Conservation (phyloP, 1,140 invertebrate species). For the Sitobion miscanthi region DNA sequence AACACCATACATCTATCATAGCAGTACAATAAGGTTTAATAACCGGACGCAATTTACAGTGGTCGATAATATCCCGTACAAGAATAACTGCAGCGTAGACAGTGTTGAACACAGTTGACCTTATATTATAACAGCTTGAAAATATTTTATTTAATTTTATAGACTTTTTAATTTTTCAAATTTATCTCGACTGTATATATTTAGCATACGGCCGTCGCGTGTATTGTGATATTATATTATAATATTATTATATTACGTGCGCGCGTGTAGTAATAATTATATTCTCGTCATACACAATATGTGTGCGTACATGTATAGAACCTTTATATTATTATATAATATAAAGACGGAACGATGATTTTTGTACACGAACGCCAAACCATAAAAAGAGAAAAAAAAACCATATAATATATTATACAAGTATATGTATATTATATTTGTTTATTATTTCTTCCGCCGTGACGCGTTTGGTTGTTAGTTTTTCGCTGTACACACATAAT, state of each 20-base stretch:
- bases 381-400: background rate
- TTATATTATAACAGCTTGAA: background rate
- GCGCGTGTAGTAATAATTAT: background rate
- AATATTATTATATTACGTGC: background rate
- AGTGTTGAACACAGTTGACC: background rate
- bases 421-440: background rate
- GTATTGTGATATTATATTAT: background rate
- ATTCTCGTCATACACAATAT: background rate
- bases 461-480: background rate
- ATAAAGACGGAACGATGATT: background rate
- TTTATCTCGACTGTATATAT: background rate
- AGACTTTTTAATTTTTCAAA: background rate
- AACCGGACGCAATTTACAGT: background rate
- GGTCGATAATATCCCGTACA: background rate
- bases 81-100: background rate
- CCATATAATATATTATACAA: slow-evolving; percentile 9
- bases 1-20: background rate
- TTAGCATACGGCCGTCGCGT: background rate
- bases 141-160: background rate
- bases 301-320: background rate
- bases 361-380: background rate
- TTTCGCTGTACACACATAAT: background rate
- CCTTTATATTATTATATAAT: background rate
- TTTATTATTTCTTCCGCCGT: background rate
- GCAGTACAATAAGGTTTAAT: background rate